Base-by-base conservation (phyloP, 2,888 invertebrate genomes). In the Parnassius glacialis region DNA sequence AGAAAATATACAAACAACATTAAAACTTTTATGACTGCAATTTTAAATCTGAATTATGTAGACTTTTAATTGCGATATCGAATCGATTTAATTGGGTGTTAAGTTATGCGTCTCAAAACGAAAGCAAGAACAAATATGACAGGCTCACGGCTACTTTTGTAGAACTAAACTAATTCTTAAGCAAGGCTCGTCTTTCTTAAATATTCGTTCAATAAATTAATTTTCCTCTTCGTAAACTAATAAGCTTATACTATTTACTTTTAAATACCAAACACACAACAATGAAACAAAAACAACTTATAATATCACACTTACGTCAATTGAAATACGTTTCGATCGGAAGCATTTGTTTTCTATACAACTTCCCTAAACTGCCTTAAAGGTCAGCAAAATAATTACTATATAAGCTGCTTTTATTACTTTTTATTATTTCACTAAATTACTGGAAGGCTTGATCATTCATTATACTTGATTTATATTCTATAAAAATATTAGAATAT, bases 401-500 rank as follows among this genome's bases (percentile, higher is more conserved):
- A 25, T 74, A 77, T 72, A 89, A 90, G 90, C 90, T 85, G 88
- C 76, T 80, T 78, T 80, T 69, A 75, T 74, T 74, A 76, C 75
- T 73, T 64, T 57, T 76, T 74, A 74, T 75, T 78, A 81, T 74
- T 85, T 86, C 80, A 85, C 90, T 91, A 91, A 85, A 88, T 90
- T 90, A 91, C 86, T 91, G 90, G 90, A 90, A 91, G 90, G 90
- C 90, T 90, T 81, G 86, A 85, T 90, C 87, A 88, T 88, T 81
- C 87, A 88, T 88, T 81, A 84, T 89, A 87, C 79, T 82, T 79
- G 78, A 79, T 85, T 87, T 84, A 85, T 88, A 89, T 87, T 88
- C 90, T 90, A 90, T 90, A 91, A 91, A 91, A 91, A 90, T 90
- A 90, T 90, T 90, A 89, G 89, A 90, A 89, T 88, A 90, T 83